phyloP scores from a whole-genome alignment of 2,888 invertebrate species.

The Patella pellucida region DNA sequence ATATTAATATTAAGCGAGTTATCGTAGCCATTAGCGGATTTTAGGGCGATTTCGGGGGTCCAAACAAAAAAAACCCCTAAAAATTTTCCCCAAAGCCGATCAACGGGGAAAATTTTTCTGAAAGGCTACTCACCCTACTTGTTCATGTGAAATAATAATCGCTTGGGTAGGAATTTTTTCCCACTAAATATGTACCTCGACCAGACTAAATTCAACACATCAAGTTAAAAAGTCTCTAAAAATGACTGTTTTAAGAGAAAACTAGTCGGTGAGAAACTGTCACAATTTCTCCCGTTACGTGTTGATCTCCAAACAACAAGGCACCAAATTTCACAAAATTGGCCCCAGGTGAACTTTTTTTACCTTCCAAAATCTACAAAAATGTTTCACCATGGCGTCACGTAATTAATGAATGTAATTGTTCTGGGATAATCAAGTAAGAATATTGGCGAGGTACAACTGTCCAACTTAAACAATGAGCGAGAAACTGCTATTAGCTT shows the following conservation, averaged over 20 bases:
- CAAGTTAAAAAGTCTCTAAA: not conserved
- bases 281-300: not conserved
- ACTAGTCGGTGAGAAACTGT: not conserved
- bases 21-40: too few relatives aligned
- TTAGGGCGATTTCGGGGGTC: too few relatives aligned
- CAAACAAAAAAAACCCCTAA: too few relatives aligned
- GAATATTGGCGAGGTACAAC: not conserved
- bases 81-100: too few relatives aligned
- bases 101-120: too few relatives aligned
- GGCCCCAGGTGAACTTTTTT: slow-evolving; percentile 2
- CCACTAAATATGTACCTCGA: too few relatives aligned
- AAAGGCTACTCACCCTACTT: too few relatives aligned
- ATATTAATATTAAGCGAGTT: too few relatives aligned
- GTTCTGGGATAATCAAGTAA: not conserved
- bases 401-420: slow-evolving; percentile 9
- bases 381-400: not conserved
- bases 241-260: slow-evolving; percentile 5
- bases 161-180: too few relatives aligned
- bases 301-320: slow-evolving; percentile 1
- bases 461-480: slow-evolving; percentile 1
- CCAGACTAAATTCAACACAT: too few relatives aligned
- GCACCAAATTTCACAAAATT: slow-evolving; percentile 5
- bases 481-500: slow-evolving; percentile 5
- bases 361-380: slow-evolving; percentile 5
- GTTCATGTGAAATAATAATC: too few relatives aligned